Evolutionary conservation across 2,797 vertebrate species (phyloP).

Genomic region (Benthosema pterotum): DNA sequence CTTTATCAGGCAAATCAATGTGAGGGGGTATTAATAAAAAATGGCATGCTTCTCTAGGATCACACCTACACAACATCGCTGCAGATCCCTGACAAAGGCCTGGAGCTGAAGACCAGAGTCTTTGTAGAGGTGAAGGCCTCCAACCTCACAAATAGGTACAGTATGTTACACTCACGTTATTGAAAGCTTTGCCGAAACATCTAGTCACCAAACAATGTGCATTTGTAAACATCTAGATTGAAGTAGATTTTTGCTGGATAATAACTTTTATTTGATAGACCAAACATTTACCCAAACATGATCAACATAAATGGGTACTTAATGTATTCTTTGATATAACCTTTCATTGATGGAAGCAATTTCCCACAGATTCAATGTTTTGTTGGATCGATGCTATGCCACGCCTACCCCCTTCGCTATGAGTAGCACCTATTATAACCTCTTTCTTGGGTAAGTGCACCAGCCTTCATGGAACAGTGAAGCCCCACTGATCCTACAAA

Average conservation of each 20-base stretch:
- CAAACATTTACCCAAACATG: too few species aligned
- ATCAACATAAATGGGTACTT: too few species aligned
- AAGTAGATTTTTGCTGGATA: too few species aligned
- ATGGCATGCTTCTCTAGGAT: slow-evolving; percentile 52
- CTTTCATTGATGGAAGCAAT: background rate
- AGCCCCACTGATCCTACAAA: too few species aligned
- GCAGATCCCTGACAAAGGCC: slow-evolving; percentile 57
- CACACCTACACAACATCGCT: slow-evolving; percentile 42
- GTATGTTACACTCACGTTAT: background rate
- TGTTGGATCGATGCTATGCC: slow-evolving; percentile 76
- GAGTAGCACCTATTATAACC: slow-evolving; percentile 61
- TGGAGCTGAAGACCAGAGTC: slow-evolving; percentile 75
- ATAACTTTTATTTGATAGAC: too few species aligned
- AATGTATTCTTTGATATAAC: too few species aligned
- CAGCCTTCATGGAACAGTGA: too few species aligned
- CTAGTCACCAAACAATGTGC: too few species aligned
- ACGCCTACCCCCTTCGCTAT: slow-evolving; percentile 55
- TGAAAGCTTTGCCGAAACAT: too few species aligned
- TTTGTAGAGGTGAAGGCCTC: slow-evolving; percentile 75
- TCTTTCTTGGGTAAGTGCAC: slow-evolving; percentile 77
- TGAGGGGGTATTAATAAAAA: too few species aligned
- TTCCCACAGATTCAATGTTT: slow-evolving; percentile 70
- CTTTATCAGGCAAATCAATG: background rate
- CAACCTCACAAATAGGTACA: slow-evolving; percentile 74
- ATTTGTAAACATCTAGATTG: too few species aligned